A percentile compares a stretch with the other conserved stretches of the same genome.
These are phyloP conservation scores for Vireo altiloquus DNA, from an alignment of 2,113 vertebrate species.

Conservation along the genomic window DNA sequence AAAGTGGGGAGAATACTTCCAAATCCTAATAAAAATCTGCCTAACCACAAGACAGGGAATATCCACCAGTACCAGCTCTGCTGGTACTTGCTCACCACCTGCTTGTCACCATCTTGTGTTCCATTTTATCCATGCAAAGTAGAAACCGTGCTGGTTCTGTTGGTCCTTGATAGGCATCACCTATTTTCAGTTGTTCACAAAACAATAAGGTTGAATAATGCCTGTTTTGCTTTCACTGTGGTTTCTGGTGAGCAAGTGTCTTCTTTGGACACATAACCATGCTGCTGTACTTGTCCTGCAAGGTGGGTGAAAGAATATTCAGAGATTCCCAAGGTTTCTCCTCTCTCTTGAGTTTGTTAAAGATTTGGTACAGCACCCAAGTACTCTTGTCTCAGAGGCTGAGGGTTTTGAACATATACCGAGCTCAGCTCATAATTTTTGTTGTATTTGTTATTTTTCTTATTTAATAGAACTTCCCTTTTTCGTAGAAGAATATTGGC, in stretches of 20 bases:
- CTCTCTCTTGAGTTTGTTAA: not conserved
- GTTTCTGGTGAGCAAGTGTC: not conserved
- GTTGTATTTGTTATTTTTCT: not conserved
- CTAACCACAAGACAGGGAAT: rapidly evolving
- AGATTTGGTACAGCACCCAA: rapidly evolving
- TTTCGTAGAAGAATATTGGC: not conserved
- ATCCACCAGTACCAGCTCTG: not conserved
- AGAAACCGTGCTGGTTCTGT: not conserved
- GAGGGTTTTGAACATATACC: not conserved
- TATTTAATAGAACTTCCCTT: not conserved
- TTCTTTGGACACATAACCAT: not conserved
- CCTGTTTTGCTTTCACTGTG: not conserved
- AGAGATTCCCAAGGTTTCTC: not conserved
- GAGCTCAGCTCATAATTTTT: not conserved
- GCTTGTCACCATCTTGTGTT: not conserved
- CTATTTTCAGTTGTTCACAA: not conserved
- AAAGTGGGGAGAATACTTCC: not conserved
- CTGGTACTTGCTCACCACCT: not conserved
- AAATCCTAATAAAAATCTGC: not conserved
- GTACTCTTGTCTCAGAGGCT: not conserved
- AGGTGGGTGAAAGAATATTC: not conserved
- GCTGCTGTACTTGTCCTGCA: not conserved
- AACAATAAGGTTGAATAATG: not conserved
- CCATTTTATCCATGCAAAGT: not conserved
- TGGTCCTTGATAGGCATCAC: not conserved